These are phyloP conservation scores for Setipinna tenuifilis DNA, from an alignment of 2,797 vertebrate genomes.

Conservation along the genomic window DNA sequence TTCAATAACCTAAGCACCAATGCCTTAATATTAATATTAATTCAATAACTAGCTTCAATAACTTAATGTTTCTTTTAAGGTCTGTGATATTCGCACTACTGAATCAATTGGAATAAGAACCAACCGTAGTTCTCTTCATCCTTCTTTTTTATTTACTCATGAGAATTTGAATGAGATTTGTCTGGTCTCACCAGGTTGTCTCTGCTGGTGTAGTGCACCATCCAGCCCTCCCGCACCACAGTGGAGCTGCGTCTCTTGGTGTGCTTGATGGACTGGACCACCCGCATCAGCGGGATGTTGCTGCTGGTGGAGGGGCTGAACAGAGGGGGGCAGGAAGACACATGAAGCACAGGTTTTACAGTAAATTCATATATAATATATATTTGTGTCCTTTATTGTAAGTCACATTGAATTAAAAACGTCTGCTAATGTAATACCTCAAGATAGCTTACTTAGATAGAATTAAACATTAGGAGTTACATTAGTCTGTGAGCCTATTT, in stretches of 20 bases:
- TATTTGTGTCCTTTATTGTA: too few species aligned
- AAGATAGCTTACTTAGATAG: too few species aligned
- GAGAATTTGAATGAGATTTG: too few species aligned
- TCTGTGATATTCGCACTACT: not conserved
- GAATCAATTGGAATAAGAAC: not conserved
- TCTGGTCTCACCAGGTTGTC: conserved; percentile 80
- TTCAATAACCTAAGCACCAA: not conserved
- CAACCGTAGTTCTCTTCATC: too few species aligned
- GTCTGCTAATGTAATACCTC: too few species aligned
- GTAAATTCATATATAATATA: not conserved
- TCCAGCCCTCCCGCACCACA: conserved; percentile 84
- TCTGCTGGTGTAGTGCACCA: conserved; percentile 84
- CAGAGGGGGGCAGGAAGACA: not conserved
- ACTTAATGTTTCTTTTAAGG: not conserved
- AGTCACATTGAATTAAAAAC: too few species aligned
- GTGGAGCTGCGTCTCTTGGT: conserved; percentile 84
- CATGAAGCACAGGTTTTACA: not conserved
- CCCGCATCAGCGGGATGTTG: conserved; percentile 86
- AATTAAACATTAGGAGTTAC: too few species aligned
- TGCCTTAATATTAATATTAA: not conserved
- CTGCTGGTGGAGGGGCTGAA: conserved; percentile 81
- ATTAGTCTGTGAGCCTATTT: too few species aligned
- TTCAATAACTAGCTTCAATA: not conserved
- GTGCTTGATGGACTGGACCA: conserved; percentile 86
- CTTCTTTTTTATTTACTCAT: too few species aligned